These are phyloP conservation scores for Aurelia coerulea DNA, from an alignment of 30 jellyfish, hydroid and myxozoan genomes.

Conservation along the genomic window DNA sequence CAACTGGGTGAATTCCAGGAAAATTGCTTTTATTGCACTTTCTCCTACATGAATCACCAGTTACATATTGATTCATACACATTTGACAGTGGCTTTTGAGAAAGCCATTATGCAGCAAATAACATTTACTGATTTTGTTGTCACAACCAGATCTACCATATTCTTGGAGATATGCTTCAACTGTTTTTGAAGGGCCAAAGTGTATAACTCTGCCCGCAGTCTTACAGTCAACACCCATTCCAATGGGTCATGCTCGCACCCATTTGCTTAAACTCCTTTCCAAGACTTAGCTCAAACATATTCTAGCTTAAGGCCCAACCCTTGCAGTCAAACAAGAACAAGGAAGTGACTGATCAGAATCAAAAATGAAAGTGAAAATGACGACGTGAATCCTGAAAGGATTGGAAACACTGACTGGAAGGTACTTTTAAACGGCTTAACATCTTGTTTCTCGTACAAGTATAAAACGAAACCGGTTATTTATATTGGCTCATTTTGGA, in stretches of 20 bases:
- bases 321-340: too few relatives aligned
- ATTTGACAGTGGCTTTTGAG: neutral
- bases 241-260: neutral
- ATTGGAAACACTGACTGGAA: too few relatives aligned
- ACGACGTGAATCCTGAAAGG: too few relatives aligned
- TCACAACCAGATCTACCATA: slow-evolving; percentile 37
- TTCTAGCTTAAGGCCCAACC: slow-evolving; percentile 25
- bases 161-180: slow-evolving; percentile 22
- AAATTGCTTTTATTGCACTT: neutral
- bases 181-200: slow-evolving; percentile 10
- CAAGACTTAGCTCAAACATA: slow-evolving; percentile 28
- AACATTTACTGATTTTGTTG: slow-evolving; percentile 9
- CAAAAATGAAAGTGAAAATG: too few relatives aligned
- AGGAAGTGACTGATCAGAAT: too few relatives aligned
- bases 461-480: too few relatives aligned
- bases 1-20: slow-evolving; percentile 27
- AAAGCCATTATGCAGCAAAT: slow-evolving; percentile 24
- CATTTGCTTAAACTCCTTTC: slow-evolving; percentile 1
- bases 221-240: slow-evolving; percentile 37
- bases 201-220: slow-evolving; percentile 12
- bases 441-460: too few relatives aligned
- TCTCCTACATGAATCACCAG: neutral
- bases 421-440: too few relatives aligned
- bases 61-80: slow-evolving; percentile 1
- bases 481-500: too few relatives aligned